phyloP scores from a whole-genome alignment of 1,140 invertebrate genomes.

The Nymphalis io region DNA sequence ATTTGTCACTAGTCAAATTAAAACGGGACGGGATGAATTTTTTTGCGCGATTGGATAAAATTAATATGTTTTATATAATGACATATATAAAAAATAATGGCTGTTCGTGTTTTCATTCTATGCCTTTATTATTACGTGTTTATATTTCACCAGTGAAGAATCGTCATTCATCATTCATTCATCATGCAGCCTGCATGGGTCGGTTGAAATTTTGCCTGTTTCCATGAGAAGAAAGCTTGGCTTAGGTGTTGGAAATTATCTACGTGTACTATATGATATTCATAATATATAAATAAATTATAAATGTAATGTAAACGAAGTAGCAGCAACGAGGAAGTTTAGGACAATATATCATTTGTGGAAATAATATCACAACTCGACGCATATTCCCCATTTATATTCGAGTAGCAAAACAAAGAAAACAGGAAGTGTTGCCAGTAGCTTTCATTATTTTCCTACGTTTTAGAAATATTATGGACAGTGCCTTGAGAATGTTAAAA shows the following conservation, averaged over 20 bases:
- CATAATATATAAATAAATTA: too few relatives aligned
- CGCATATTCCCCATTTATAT: slow-evolving; percentile 38
- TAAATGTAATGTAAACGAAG: background rate
- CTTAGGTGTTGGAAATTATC: too few relatives aligned
- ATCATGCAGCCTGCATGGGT: too few relatives aligned
- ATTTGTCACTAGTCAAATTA: slow-evolving; percentile 30
- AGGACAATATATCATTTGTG: background rate
- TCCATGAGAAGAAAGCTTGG: too few relatives aligned
- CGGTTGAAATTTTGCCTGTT: too few relatives aligned
- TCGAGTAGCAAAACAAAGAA: slow-evolving; percentile 44
- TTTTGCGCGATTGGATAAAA: background rate
- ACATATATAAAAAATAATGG: too few relatives aligned
- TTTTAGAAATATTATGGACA: slow-evolving; percentile 68
- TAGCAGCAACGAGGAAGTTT: background rate
- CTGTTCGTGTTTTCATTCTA: too few relatives aligned
- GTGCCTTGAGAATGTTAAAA: slow-evolving; percentile 70
- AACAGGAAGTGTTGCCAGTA: slow-evolving; percentile 52
- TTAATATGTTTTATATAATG: background rate
- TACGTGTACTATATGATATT: too few relatives aligned
- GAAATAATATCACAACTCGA: background rate
- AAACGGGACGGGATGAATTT: slow-evolving; percentile 5
- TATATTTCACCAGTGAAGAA: too few relatives aligned
- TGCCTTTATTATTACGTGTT: too few relatives aligned
- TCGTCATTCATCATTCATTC: too few relatives aligned
- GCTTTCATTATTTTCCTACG: slow-evolving; percentile 52